Evolutionary conservation across 2,888 invertebrate genomes (phyloP).

Genomic region (Acanthosepion pharaonis): DNA sequence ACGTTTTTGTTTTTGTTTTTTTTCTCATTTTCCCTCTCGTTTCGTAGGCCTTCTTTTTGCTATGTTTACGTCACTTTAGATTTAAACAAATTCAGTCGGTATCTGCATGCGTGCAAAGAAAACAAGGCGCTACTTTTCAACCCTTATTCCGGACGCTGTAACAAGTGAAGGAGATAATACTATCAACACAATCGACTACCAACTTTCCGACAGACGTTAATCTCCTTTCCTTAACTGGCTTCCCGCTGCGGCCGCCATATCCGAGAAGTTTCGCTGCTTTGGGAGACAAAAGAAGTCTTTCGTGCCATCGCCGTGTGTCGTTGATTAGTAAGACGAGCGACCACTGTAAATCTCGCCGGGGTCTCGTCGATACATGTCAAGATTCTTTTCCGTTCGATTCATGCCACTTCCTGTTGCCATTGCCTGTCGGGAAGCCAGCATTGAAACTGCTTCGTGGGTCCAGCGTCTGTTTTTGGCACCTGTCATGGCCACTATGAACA

Average conservation of each 20-base stretch:
- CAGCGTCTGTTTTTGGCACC: conserved; percentile 23
- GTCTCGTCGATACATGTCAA: conserved; percentile 23
- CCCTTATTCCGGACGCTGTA: background rate
- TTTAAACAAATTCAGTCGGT: background rate
- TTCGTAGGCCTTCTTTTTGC: background rate
- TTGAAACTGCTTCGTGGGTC: background rate
- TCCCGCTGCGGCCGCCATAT: background rate
- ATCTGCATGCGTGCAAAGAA: background rate
- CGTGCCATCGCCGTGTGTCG: background rate
- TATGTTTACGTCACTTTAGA: background rate
- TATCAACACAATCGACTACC: background rate
- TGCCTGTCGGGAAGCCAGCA: conserved; percentile 33
- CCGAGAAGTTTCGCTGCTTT: background rate
- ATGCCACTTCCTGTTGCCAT: background rate
- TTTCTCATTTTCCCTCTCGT: background rate
- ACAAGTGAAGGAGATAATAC: conserved; percentile 33
- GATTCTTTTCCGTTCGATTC: background rate
- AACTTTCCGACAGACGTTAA: conserved; percentile 17
- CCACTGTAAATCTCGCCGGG: conserved; percentile 22
- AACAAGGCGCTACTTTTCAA: background rate
- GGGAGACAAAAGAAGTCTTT: background rate
- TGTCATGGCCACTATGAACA: conserved; percentile 33
- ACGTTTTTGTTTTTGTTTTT: background rate
- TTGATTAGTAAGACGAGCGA: conserved; percentile 16
- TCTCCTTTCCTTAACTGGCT: background rate